These are phyloP conservation scores for Coelopa pilipes DNA, from an alignment of 2,888 invertebrate species.

Conservation along the genomic window DNA sequence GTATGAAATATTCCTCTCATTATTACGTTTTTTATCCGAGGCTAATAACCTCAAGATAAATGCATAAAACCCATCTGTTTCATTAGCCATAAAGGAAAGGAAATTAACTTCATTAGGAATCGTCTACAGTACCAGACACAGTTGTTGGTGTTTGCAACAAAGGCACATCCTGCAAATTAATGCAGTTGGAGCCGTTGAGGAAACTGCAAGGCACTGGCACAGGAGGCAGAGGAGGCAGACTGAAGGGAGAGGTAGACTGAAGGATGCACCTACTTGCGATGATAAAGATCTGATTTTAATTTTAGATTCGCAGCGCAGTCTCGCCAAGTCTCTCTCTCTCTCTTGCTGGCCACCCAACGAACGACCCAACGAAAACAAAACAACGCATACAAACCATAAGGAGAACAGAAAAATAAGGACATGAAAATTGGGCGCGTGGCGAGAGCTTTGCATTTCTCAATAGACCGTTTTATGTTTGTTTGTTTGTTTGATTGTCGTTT, in stretches of 20 bases:
- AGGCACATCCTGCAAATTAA: background rate
- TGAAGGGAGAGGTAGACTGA: background rate
- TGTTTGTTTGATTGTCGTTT: conserved; percentile 1
- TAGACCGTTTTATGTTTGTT: conserved; percentile 15
- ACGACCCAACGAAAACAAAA: background rate
- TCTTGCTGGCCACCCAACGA: background rate
- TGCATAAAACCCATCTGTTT: too few relatives aligned
- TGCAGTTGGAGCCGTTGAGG: background rate
- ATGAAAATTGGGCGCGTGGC: background rate
- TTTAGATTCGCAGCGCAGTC: conserved; percentile 31
- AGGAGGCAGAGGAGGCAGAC: background rate
- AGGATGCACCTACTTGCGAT: conserved; percentile 23
- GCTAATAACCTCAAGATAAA: too few relatives aligned
- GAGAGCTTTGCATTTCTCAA: conserved; percentile 21
- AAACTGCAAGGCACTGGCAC: background rate
- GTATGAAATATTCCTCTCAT: too few relatives aligned
- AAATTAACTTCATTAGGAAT: conserved; percentile 8
- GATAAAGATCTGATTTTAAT: conserved; percentile 36
- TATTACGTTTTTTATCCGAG: too few relatives aligned
- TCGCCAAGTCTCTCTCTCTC: conserved; percentile 13
- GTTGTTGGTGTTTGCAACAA: too few relatives aligned
- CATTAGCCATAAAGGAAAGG: conserved; percentile 2
- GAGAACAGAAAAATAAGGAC: background rate
- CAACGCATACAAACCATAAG: background rate
- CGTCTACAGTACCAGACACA: background rate